Evolutionary conservation across 1,140 invertebrate species (phyloP), one percentile per base, ranked within the genome.

Genomic region (Trichonephila clavipes): DNA sequence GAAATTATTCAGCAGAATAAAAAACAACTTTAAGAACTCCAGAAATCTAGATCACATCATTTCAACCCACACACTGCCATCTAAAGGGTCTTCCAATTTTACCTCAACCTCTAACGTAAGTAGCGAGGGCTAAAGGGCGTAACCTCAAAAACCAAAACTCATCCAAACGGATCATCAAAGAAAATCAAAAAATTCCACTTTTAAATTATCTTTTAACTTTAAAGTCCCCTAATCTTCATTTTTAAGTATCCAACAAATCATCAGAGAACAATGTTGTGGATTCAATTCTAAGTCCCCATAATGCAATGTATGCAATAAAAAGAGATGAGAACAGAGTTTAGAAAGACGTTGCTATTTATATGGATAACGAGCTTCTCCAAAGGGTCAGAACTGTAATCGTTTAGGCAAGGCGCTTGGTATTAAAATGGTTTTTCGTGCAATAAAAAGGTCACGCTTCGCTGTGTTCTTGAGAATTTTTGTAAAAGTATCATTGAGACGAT

Each of bases 221-320:
- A 40, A 64, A 64, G 7, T 12, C 18, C n/a, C 72, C 28, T 77
- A 77, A 77, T 77, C 34, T 77, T 51, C 51, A 1, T 28, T 77
- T 77, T 77, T 77, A 77, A 40, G 72, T 40, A 77, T n/a, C 66
- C 66, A n/a, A 69, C 66, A 69, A 69, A 69, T 77, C 72, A 77
- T 77, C 72, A 28, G 28, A 77, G 72, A 77, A 77, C 28, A 77
- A 77, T 77, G 72, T 77, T 40, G 66, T 69, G 66, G 72, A 77
- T 19, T 77, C 72, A 77, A 40, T 69, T 69, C 66, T 2, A 6
- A 12, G 21, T 12, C 7, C 24, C n/a, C 10, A 69, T 69, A 69
- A 34, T 64, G 62, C 2, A 64, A 2, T 28, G 34, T 40, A 77
- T 1, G 4, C 28, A 34, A 77, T 24, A 18, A 51, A 16, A 77